A percentile compares a stretch with the other conserved stretches of the same genome.
Evolutionary conservation across 2,888 invertebrate genomes (phyloP).

Genomic region (Ennomos fuscantarius): DNA sequence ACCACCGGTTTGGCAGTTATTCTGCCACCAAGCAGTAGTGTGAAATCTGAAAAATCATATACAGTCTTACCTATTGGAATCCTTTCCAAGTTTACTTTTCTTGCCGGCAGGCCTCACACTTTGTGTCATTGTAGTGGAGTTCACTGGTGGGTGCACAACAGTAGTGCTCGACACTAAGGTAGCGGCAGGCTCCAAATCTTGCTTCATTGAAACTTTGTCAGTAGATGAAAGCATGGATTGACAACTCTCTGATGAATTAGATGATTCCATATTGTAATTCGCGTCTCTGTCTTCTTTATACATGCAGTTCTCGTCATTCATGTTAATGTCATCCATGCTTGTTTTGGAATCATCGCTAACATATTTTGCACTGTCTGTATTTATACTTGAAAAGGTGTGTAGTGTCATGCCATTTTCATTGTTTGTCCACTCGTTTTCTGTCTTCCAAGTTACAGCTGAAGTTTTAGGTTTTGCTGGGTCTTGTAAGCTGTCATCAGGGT

Average conservation of each 20-base stretch:
- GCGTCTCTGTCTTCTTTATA: slow-evolving; percentile 79
- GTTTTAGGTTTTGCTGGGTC: slow-evolving; percentile 79
- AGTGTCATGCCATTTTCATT: slow-evolving; percentile 72
- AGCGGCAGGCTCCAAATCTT: slow-evolving; percentile 62
- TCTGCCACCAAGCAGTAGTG: too few relatives aligned
- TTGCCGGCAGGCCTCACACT: slow-evolving; percentile 63
- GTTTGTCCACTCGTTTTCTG: slow-evolving; percentile 70
- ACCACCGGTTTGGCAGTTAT: too few relatives aligned
- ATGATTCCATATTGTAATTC: slow-evolving; percentile 80
- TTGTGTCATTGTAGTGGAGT: slow-evolving; percentile 63
- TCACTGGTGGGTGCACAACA: slow-evolving; percentile 58
- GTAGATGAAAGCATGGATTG: slow-evolving; percentile 67
- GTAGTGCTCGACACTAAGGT: slow-evolving; percentile 66
- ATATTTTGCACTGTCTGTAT: slow-evolving; percentile 70
- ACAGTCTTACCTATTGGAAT: slow-evolving; percentile 67
- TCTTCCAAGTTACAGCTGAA: slow-evolving; percentile 77
- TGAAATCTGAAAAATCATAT: too few relatives aligned
- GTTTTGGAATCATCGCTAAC: slow-evolving; percentile 79
- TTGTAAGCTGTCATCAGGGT: slow-evolving; percentile 76
- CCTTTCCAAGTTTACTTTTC: slow-evolving; percentile 73
- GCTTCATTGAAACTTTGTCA: slow-evolving; percentile 63
- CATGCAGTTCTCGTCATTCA: slow-evolving; percentile 79
- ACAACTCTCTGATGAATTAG: slow-evolving; percentile 80
- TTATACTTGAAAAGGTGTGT: slow-evolving; percentile 69
- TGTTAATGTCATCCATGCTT: slow-evolving; percentile 76